phyloP scores from a whole-genome alignment of 2,888 invertebrate genomes.

The Oeneis ivallda region DNA sequence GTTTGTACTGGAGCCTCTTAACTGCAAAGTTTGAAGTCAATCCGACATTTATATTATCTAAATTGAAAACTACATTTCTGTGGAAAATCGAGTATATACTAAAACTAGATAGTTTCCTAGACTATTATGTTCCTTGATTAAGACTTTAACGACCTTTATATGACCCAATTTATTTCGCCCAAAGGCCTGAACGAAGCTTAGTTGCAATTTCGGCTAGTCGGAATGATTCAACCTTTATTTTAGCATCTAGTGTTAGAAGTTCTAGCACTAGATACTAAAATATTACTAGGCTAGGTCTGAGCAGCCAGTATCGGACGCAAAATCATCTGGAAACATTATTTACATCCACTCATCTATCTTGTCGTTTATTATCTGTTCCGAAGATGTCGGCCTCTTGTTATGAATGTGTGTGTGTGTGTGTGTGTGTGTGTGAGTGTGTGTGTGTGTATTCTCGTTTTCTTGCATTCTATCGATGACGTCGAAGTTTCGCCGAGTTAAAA shows the following conservation, averaged over 20 bases:
- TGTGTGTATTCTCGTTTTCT: neutral
- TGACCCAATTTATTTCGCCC: neutral
- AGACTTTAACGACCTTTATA: neutral
- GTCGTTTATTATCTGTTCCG: constrained; percentile 37
- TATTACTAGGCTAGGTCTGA: neutral
- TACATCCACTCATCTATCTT: constrained; percentile 37
- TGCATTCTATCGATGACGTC: neutral
- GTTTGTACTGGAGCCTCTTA: too few species aligned
- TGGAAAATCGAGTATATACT: too few species aligned
- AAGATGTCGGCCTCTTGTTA: constrained; percentile 19
- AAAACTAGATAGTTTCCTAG: too few species aligned
- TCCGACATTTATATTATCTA: too few species aligned
- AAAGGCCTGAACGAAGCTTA: neutral
- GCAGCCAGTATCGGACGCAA: constrained; percentile 24
- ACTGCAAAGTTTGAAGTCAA: too few species aligned
- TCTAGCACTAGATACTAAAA: too few species aligned
- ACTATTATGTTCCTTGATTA: neutral
- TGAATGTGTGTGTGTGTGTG: neutral
- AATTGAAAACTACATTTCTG: too few species aligned
- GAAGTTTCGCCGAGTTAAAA: neutral
- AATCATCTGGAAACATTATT: constrained; percentile 37
- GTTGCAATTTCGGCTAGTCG: neutral
- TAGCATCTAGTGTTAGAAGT: constrained; percentile 33
- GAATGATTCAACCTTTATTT: constrained; percentile 43
- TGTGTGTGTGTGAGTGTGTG: too few species aligned